These are phyloP conservation scores for Centropus unirufus DNA, from an alignment of 2,113 vertebrate genomes.

Conservation along the genomic window DNA sequence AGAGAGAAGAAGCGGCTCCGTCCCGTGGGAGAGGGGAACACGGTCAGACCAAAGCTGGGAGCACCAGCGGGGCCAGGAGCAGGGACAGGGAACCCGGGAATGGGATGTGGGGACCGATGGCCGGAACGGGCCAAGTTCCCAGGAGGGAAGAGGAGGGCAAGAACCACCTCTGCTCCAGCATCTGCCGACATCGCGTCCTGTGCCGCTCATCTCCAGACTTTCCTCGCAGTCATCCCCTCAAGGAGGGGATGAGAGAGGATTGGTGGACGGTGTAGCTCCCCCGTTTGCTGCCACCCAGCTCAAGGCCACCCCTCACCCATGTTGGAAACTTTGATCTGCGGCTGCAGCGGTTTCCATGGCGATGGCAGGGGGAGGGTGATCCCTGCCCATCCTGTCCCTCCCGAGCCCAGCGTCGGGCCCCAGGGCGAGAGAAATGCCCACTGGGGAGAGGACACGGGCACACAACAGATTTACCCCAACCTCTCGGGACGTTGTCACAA, in stretches of 20 bases:
- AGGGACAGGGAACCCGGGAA: too few relatives aligned
- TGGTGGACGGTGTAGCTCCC: rapidly evolving
- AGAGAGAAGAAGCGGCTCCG: background rate
- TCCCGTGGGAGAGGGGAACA: rapidly evolving
- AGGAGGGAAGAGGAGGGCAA: background rate
- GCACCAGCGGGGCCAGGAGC: background rate
- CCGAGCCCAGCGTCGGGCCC: too few relatives aligned
- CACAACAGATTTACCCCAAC: too few relatives aligned
- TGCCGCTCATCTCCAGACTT: background rate
- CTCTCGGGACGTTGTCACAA: too few relatives aligned
- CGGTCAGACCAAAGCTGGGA: rapidly evolving
- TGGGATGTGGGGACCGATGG: background rate
- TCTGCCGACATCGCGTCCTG: background rate
- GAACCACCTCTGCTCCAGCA: background rate
- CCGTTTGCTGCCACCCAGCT: background rate
- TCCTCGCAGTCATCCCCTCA: rapidly evolving
- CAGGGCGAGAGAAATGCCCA: background rate
- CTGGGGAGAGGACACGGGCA: background rate
- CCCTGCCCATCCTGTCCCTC: background rate
- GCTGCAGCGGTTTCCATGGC: slow-evolving; percentile 34
- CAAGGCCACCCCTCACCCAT: rapidly evolving
- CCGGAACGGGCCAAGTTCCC: too few relatives aligned
- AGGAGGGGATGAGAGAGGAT: rapidly evolving
- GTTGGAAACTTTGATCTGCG: too few relatives aligned
- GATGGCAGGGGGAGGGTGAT: background rate